phyloP scores from a whole-genome alignment of 92 coral and sea anemone genomes.

The Paramuricea clavata region DNA sequence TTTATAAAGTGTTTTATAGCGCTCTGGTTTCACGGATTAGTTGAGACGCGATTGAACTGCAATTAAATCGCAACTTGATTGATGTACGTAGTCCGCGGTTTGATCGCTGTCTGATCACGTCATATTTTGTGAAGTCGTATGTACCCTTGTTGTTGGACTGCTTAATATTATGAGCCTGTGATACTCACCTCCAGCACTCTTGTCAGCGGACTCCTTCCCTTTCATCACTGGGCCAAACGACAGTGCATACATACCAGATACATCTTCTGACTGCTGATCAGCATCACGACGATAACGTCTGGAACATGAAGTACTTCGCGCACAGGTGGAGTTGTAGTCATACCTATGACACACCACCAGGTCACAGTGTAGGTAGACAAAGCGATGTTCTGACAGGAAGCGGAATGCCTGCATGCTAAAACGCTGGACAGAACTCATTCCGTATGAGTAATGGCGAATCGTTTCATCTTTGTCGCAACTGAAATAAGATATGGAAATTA shows the following conservation, averaged over 20 bases:
- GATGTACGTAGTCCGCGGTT: too few relatives aligned
- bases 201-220: neutral
- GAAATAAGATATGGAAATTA: neutral
- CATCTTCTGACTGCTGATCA: neutral
- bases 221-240: slow-evolving; percentile 37
- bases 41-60: too few relatives aligned
- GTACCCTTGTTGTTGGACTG: too few relatives aligned
- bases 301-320: slow-evolving; percentile 39
- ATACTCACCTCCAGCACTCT: neutral
- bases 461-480: slow-evolving; percentile 43
- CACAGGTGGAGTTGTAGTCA: slow-evolving; percentile 32
- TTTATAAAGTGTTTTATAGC: too few relatives aligned
- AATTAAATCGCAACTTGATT: too few relatives aligned
- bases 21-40: too few relatives aligned
- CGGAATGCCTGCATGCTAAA: slow-evolving; percentile 59
- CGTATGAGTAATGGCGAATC: slow-evolving; percentile 21
- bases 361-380: slow-evolving; percentile 61
- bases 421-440: slow-evolving; percentile 29
- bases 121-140: too few relatives aligned
- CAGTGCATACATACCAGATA: neutral
- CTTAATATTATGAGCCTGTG: too few relatives aligned
- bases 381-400: slow-evolving; percentile 47
- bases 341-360: slow-evolving; percentile 54
- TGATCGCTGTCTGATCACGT: too few relatives aligned
- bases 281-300: slow-evolving; percentile 36